Base-by-base conservation (phyloP, 2,113 vertebrate genomes). In the Nycticebus coucang region DNA sequence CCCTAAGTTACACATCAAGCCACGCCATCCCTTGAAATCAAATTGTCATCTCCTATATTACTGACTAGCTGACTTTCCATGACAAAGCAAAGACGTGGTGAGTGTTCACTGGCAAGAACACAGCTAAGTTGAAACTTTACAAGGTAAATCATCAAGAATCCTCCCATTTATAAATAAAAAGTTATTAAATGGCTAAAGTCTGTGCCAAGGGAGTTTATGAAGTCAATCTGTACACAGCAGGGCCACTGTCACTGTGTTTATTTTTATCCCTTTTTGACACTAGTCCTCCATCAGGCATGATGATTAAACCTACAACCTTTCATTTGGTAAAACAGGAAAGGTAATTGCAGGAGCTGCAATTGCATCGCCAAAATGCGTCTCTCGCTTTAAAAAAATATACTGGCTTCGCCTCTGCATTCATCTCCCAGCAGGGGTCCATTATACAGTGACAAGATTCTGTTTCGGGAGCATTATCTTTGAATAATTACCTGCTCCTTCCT, bases 351-450 rank as follows among this genome's bases (percentile, higher is more conserved):
- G 41, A 75, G 7, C 62, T 94, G 26, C 18, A 37, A 59, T 35
- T 68, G 64, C 89, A 79, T 93, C 37, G 14, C 45, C 2, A n/a
- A 68, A 93, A 87, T 89, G 80, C 7, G 82, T 41, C 79, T 93
- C 85, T 82, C 41, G 71, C 83, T 93, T 93, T 93, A 95, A 87
- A 93, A 96, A 95, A 95, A 87, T 35, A 81, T 15, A 26, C n/a
- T 81, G 79, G 19, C 78, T 89, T 87, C 10, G 78, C 79, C 41
- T 94, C 78, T 68, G 24, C 74, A 71, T 88, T 94, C 91, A 64
- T 89, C 93, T 95, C n/a, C 72, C 82, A 30, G 91, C 79, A 95
- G 91, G 96, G 69, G 71, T 91, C 64, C 86, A 62, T 87, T 89
- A 74, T 41, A 64, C 64, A 69, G 50, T 92, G 96, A 94, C 88